Percentiles rank a stretch among this genome's conserved stretches.
These are phyloP conservation scores for Paracanthobrama guichenoti DNA, from an alignment of 2,113 vertebrate species.

Conservation along the genomic window DNA sequence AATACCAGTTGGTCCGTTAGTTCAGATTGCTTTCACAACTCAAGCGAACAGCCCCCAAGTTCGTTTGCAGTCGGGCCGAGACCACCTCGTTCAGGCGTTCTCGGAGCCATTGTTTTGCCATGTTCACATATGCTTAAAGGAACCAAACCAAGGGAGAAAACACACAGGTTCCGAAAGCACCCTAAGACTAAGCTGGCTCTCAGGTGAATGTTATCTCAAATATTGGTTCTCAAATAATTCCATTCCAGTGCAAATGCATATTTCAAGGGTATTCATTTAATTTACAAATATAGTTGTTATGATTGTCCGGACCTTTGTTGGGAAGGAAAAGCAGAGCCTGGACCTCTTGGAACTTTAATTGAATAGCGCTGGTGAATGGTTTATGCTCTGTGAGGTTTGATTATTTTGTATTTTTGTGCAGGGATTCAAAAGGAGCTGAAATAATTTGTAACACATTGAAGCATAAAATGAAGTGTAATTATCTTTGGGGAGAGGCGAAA, in stretches of 20 bases:
- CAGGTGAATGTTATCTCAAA: background rate
- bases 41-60: no score
- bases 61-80: no score
- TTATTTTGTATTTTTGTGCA: conserved; percentile 38
- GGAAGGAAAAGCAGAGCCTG: background rate
- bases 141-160: no score
- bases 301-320: background rate
- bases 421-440: conserved; percentile 25
- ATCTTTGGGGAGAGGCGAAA: conserved; percentile 56
- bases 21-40: no score
- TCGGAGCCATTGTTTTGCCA: no score
- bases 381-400: conserved; percentile 28
- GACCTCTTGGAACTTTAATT: background rate
- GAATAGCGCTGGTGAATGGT: background rate
- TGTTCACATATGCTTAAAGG: no score
- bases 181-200: background rate
- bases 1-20: no score
- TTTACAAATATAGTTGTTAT: background rate
- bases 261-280: background rate
- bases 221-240: background rate
- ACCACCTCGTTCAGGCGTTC: no score
- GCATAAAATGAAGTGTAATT: conserved; percentile 62
- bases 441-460: conserved; percentile 49
- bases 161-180: no score
- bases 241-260: background rate